phyloP scores from a whole-genome alignment of 2,888 invertebrate genomes.

The Abscondita cerata region DNA sequence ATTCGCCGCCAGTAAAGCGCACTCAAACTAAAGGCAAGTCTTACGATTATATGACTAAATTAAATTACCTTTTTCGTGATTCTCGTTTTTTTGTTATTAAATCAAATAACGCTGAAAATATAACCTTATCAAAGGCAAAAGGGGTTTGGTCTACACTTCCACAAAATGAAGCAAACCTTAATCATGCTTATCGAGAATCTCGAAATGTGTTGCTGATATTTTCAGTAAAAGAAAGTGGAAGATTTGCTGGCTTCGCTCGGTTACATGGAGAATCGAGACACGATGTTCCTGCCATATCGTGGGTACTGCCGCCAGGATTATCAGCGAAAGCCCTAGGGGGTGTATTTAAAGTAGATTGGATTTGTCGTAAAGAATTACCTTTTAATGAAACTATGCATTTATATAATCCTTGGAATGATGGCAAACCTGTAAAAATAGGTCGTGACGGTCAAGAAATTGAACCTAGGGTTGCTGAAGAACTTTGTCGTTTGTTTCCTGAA shows the following conservation, averaged over 20 bases:
- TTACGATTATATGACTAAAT: slow-evolving; percentile 85
- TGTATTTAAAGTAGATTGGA: slow-evolving; percentile 97
- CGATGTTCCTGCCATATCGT: slow-evolving; percentile 88
- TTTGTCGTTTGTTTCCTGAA: slow-evolving; percentile 92
- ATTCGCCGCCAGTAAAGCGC: slow-evolving; percentile 52
- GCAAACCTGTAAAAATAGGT: slow-evolving; percentile 98
- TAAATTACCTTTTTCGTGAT: slow-evolving; percentile 94
- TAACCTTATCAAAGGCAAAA: slow-evolving; percentile 91
- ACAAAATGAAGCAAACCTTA: slow-evolving; percentile 95
- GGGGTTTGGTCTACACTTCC: slow-evolving; percentile 98
- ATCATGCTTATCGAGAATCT: slow-evolving; percentile 91
- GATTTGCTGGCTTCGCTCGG: slow-evolving; percentile 93
- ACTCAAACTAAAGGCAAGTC: slow-evolving; percentile 66
- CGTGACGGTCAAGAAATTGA: slow-evolving; percentile 98
- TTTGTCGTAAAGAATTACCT: slow-evolving; percentile 91
- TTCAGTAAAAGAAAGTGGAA: slow-evolving; percentile 98
- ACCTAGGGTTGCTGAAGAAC: slow-evolving; percentile 91
- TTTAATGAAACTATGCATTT: slow-evolving; percentile 92
- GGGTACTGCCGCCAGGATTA: slow-evolving; percentile 94
- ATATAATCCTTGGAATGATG: slow-evolving; percentile 98
- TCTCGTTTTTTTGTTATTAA: slow-evolving; percentile 96
- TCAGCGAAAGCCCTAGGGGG: slow-evolving; percentile 93
- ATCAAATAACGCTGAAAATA: slow-evolving; percentile 97
- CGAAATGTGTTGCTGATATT: slow-evolving; percentile 95
- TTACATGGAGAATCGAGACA: slow-evolving; percentile 87